Base-by-base conservation (phyloP, 2,797 vertebrate species). In the Danio tinwini region DNA sequence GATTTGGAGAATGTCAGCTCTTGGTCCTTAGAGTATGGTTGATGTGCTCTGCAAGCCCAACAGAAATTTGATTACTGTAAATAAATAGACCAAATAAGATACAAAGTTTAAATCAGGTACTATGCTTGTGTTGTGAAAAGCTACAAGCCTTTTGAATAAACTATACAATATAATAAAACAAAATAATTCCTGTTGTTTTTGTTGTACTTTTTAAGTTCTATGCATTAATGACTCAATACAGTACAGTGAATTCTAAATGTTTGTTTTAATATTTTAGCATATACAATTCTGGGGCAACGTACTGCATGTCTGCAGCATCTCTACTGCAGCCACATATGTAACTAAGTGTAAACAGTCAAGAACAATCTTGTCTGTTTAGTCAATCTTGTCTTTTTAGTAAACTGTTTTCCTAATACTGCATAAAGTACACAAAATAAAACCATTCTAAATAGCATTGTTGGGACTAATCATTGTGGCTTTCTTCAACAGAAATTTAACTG, bases 31-130 rank as follows among this genome's bases (percentile, higher is more conserved):
- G 21, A 74, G 75, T 65, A 80, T 81, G 61, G 39, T 53, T 52
- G 42, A 45, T 64, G 40, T 83, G 74, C 80, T 64, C 74, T 3
- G 71, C 81, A 65, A 75, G 82, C 64, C 86, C 76, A 42, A 63
- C 73, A 5, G 14, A 85, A 64, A 87, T 84, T 79, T 77, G 69
- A 87, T 86, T 88, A 68, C 65, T 67, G 53, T 82, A 83, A 56
- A 68, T 19, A 39, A 40, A 69, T 42, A 49, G 83, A 37, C 70
- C 72, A 80, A 64, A 85, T 74, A 82, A 55, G 71, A 21, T 78
- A 87, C 68, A 80, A 5, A 17, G 2, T 13, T 3, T 45, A 17
- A 58, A 49, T 49, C n/a, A 13, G 39, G 12, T 21, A 61, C 11
- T 49, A 52, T 9, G 45, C 55, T 9, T 53, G 6, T 65, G 40